These are phyloP conservation scores for Synanthedon myopaeformis DNA, from an alignment of 2,888 invertebrate genomes.

Conservation along the genomic window DNA sequence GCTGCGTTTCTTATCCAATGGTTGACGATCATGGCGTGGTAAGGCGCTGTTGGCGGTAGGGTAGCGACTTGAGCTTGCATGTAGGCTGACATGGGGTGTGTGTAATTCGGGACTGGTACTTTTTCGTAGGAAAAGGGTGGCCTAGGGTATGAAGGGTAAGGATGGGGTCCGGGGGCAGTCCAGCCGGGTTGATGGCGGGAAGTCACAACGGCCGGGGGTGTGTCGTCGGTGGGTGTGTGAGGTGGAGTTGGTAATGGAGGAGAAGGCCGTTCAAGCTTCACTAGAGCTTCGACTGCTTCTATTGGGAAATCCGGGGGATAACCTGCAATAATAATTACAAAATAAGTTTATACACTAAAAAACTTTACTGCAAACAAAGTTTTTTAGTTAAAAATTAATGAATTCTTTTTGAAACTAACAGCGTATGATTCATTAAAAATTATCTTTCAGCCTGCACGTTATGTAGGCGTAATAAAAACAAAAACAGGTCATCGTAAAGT, in stretches of 20 bases:
- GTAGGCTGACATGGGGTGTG: conserved; percentile 56
- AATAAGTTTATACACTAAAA: conserved; percentile 9
- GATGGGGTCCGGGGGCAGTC: conserved; percentile 38
- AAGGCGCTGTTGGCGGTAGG: conserved; percentile 55
- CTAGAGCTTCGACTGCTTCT: conserved; percentile 67
- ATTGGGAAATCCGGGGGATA: conserved; percentile 72
- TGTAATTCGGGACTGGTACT: conserved; percentile 37
- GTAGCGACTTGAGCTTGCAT: conserved; percentile 61
- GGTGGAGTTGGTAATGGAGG: conserved; percentile 79
- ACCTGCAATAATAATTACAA: conserved; percentile 34
- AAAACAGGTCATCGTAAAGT: no score
- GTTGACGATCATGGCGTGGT: conserved; percentile 75
- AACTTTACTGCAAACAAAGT: conserved; percentile 5
- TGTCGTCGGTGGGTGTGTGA: conserved; percentile 77
- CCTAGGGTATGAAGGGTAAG: conserved; percentile 46
- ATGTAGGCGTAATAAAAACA: no score
- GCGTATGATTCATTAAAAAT: no score
- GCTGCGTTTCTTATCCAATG: conserved; percentile 82
- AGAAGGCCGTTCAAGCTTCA: conserved; percentile 72
- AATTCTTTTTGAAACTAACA: not conserved
- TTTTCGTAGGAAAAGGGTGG: conserved; percentile 56
- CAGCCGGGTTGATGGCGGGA: conserved; percentile 50
- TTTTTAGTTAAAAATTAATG: not conserved
- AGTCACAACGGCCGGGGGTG: conserved; percentile 60
- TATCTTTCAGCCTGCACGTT: no score